A percentile compares a stretch with the other conserved stretches of the same genome.
These are phyloP conservation scores for Phoeniculus purpureus DNA, from an alignment of 2,797 vertebrate species.

Conservation along the genomic window DNA sequence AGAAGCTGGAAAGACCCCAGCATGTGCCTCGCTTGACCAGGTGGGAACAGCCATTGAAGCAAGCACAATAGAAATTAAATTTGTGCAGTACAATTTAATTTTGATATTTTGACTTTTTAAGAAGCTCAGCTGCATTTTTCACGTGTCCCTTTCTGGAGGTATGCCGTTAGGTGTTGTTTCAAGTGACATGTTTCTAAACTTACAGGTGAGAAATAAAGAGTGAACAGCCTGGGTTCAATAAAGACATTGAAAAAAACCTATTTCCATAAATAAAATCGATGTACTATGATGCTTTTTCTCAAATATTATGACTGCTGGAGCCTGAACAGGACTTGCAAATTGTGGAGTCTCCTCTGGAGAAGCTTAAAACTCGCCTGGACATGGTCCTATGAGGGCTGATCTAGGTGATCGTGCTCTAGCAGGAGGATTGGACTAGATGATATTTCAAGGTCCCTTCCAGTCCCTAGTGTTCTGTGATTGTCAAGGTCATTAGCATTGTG, in stretches of 20 bases:
- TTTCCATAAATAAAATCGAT: not conserved
- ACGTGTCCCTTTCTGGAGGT: not conserved
- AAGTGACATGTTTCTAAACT: not conserved
- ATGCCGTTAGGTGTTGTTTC: not conserved
- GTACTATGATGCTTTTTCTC: not conserved
- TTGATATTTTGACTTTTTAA: not conserved
- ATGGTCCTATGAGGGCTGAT: no score
- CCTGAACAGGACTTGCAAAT: not conserved
- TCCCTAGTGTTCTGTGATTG: no score
- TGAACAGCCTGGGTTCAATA: not conserved
- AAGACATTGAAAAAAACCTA: not conserved
- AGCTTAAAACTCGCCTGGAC: no score
- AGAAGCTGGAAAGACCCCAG: not conserved
- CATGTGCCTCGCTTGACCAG: not conserved
- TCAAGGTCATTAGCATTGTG: not conserved
- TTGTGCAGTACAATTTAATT: not conserved
- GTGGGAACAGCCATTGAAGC: not conserved
- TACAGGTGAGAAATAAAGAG: not conserved
- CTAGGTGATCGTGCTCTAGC: no score
- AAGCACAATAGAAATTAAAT: not conserved
- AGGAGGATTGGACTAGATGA: no score
- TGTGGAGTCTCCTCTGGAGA: no score
- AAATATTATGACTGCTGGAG: not conserved
- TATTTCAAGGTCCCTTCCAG: no score
- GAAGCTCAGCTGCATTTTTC: not conserved